These are phyloP conservation scores for Theristicus caerulescens DNA, from an alignment of 2,113 vertebrate genomes.

Conservation along the genomic window DNA sequence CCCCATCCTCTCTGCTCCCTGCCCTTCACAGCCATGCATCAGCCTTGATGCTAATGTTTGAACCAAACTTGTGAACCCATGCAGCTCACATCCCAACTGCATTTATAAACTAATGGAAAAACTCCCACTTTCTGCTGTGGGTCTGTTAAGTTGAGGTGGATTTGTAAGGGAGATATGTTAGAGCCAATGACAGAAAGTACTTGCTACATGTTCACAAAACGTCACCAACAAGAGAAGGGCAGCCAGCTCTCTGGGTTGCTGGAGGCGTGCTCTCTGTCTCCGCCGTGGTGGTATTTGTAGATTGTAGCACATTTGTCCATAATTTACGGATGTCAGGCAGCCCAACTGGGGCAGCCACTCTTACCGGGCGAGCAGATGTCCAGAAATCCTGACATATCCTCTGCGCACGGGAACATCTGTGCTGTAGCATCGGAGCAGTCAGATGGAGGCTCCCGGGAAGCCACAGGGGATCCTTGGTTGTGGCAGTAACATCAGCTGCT, in stretches of 20 bases:
- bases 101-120: neutral
- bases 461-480: neutral
- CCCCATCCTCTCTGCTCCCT: neutral
- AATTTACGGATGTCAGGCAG: constrained; percentile 24
- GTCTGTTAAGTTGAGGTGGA: neutral
- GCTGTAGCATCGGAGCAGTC: neutral
- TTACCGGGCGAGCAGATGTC: constrained; percentile 34
- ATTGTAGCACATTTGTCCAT: neutral
- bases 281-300: fast-evolving
- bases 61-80: neutral
- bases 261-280: neutral
- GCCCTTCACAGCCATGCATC: neutral
- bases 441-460: neutral
- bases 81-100: neutral
- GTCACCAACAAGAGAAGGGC: neutral
- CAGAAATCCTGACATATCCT: constrained; percentile 12
- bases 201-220: neutral
- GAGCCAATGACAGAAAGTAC: neutral
- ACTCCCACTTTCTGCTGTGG: neutral
- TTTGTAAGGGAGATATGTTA: neutral
- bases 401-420: neutral
- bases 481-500: neutral
- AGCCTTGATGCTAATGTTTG: neutral
- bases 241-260: neutral
- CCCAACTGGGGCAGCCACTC: neutral